Base-by-base conservation (phyloP, 64 coral and sea anemone genomes). In the Trachythela sp. region DNA sequence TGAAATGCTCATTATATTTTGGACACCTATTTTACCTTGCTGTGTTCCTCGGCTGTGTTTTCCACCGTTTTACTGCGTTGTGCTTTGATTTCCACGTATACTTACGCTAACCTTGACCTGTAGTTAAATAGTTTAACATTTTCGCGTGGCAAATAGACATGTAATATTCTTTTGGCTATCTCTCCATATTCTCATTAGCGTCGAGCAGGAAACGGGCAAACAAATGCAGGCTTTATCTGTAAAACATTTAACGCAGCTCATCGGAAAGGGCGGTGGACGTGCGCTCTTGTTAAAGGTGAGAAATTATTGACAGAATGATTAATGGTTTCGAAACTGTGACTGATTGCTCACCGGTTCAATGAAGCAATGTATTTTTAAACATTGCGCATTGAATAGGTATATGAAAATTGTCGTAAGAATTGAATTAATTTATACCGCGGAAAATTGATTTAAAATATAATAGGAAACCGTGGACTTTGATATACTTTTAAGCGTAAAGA, bases 301-400 rank as follows among this genome's bases (percentile, higher is more conserved):
- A 64, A n/a, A 64, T 64, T 64, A 64, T 64, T 64, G 56, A 64
- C 56, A 64, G 56, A 8, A 64, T 64, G 56, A 64, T 64, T 64
- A n/a, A 64, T 64, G 56, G 56, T 64, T 64, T 64, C 0, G 24
- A 64, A 64, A 64, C 56, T 20, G 22, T 10, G 24, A 20, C 22
- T 64, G 56, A 64, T 26, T 64, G 5, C 13, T 9, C 3, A 8
- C 26, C 56, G 26, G 20, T 64, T n/a, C 24, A 59, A 8, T 20
- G 9, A 64, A 2, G 0, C 20, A 27, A 27, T 5, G 56, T 64
- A 64, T 64, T 64, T 64, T 64, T 64, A 64, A 64, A 27, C 56
- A 64, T 64, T 64, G 56, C 56, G 17, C 56, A 64, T 64, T 27
- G 56, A 20, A 8, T n/a, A 20, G 56, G 56, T 27, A 64, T 64